These are phyloP conservation scores for Galeopterus variegatus DNA, from an alignment of 2,113 vertebrate genomes.

Conservation along the genomic window DNA sequence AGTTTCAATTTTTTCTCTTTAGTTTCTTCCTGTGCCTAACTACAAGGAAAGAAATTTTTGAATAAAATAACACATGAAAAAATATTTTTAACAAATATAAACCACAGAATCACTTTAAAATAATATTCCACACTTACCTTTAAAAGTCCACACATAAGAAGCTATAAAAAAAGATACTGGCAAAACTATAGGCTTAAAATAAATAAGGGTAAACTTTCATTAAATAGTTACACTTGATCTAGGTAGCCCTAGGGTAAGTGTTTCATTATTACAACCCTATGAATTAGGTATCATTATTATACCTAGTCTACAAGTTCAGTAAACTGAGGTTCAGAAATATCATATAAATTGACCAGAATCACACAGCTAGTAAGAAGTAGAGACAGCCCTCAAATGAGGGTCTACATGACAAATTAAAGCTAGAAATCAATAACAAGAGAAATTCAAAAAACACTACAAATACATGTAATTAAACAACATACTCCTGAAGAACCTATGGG, in stretches of 20 bases:
- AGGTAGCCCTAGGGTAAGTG: not conserved
- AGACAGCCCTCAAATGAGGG: not conserved
- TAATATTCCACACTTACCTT: not conserved
- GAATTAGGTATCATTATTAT: not conserved
- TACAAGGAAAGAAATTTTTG: not conserved
- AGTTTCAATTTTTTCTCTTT: not conserved
- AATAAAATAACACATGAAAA: not conserved
- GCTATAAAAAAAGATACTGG: too few species aligned
- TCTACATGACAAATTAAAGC: not conserved
- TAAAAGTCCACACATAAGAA: not conserved
- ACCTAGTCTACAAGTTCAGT: not conserved
- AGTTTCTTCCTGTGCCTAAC: not conserved
- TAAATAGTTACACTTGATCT: not conserved
- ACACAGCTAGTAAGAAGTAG: not conserved
- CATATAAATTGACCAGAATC: not conserved
- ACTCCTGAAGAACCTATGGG: too few species aligned
- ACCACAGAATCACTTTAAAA: constrained; percentile 12
- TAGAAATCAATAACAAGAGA: too few species aligned
- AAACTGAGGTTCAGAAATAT: not conserved
- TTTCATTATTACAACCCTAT: not conserved
- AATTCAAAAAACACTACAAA: too few species aligned
- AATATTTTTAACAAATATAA: not conserved
- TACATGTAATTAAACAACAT: too few species aligned
- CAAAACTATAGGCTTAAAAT: not conserved
- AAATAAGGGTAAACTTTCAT: not conserved